Evolutionary conservation across 2,797 vertebrate species (phyloP).

Genomic region (Ptychobarbus kaznakovi): DNA sequence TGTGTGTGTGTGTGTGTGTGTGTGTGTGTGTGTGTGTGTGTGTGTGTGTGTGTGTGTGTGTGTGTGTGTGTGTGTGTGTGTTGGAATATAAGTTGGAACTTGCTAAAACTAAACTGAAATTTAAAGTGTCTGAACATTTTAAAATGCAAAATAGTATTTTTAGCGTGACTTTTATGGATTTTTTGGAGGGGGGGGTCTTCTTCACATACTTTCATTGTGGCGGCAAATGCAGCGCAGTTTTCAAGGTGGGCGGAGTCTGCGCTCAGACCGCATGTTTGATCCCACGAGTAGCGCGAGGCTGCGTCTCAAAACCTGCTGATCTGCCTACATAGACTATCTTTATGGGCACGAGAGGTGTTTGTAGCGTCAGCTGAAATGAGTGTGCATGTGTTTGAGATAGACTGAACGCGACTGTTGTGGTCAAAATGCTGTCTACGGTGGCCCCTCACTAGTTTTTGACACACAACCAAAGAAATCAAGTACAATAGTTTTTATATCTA

Average conservation of each 20-base stretch:
- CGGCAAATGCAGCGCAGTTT: not conserved
- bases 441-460: conserved; percentile 9
- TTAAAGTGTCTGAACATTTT: not conserved
- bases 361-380: not conserved
- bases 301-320: not conserved
- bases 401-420: not conserved
- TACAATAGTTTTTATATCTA: not conserved
- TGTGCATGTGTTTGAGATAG: not conserved
- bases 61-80: no score
- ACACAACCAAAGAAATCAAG: not conserved
- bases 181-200: no score
- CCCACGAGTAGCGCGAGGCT: not conserved
- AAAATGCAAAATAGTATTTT: not conserved
- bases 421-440: not conserved
- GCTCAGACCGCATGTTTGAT: not conserved
- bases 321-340: not conserved
- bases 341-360: no score
- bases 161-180: no score
- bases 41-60: no score
- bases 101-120: not conserved
- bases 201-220: not conserved
- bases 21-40: no score
- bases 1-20: no score
- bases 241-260: conserved; percentile 7
- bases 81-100: no score